Evolutionary conservation across 2,888 invertebrate species (phyloP).

Genomic region (Lochmaea crataegi): DNA sequence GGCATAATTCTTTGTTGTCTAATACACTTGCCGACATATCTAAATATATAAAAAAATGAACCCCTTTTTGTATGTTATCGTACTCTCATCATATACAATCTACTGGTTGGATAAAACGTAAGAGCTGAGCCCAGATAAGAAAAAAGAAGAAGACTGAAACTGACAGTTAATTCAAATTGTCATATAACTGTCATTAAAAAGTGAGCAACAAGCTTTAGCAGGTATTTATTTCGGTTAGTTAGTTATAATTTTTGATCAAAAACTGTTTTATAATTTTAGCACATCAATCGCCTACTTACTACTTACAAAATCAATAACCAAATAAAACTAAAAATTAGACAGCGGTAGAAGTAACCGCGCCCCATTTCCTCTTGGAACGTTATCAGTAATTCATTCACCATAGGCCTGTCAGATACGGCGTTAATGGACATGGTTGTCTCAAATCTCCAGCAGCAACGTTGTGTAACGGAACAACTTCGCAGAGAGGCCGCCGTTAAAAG

Average conservation of each 20-base stretch:
- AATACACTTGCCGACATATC: too few relatives aligned
- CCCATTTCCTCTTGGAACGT: slow-evolving; percentile 30
- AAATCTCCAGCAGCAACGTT: slow-evolving; percentile 92
- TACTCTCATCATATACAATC: too few relatives aligned
- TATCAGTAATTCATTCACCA: slow-evolving; percentile 68
- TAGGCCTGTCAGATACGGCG: slow-evolving; percentile 90
- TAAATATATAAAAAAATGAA: too few relatives aligned
- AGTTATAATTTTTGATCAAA: not conserved
- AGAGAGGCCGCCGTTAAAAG: slow-evolving; percentile 91
- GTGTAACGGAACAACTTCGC: slow-evolving; percentile 92
- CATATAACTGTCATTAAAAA: slow-evolving; percentile 2
- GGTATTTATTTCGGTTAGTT: slow-evolving; percentile 12
- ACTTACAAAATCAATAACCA: slow-evolving; percentile 7
- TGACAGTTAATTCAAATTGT: not conserved
- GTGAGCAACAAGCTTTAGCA: slow-evolving; percentile 19
- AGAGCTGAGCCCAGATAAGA: too few relatives aligned
- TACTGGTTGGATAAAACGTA: too few relatives aligned
- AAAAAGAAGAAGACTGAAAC: too few relatives aligned
- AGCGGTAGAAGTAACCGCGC: slow-evolving; percentile 36
- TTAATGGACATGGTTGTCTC: slow-evolving; percentile 95
- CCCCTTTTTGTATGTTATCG: too few relatives aligned
- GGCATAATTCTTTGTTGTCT: too few relatives aligned
- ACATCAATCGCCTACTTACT: not conserved
- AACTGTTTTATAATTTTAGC: not conserved
- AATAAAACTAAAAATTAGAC: slow-evolving; percentile 14